Conservation (phyloP, 2,113 vertebrate species). For the Calyptommatus sinebrachiatus region DNA sequence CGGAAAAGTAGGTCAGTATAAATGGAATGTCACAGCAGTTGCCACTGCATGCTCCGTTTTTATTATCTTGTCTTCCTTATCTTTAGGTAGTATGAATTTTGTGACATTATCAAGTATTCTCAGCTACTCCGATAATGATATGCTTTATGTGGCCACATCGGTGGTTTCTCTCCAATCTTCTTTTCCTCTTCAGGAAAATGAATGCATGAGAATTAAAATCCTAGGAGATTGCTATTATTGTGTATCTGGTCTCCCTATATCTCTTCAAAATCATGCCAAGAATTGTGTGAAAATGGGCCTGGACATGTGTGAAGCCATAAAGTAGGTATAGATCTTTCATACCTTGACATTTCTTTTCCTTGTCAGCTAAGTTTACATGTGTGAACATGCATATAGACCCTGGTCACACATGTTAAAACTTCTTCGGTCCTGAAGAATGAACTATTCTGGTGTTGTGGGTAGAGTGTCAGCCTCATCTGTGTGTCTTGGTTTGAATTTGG, state of each 20-base stretch:
- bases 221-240: conserved; percentile 98
- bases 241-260: conserved; percentile 94
- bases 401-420: no score
- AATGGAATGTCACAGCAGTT: background rate
- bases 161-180: conserved; percentile 3
- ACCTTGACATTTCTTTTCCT: background rate
- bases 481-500: no score
- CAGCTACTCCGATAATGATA: background rate
- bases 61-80: background rate
- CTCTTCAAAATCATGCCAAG: conserved; percentile 92
- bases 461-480: no score
- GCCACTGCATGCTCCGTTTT: conserved; percentile 3
- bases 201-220: conserved; percentile 99
- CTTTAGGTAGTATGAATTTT: background rate
- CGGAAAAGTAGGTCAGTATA: background rate
- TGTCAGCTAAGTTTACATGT: no score
- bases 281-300: conserved; percentile 98
- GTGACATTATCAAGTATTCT: background rate
- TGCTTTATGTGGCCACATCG: background rate
- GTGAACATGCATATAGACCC: no score
- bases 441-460: no score
- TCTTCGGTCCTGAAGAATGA: no score
- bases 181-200: conserved; percentile 85
- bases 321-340: conserved; percentile 77
- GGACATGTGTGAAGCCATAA: conserved; percentile 98